Evolutionary conservation across 2,113 vertebrate genomes (phyloP), one percentile per base, ranked within the genome.

Genomic region (Orientallactaga bullata): DNA sequence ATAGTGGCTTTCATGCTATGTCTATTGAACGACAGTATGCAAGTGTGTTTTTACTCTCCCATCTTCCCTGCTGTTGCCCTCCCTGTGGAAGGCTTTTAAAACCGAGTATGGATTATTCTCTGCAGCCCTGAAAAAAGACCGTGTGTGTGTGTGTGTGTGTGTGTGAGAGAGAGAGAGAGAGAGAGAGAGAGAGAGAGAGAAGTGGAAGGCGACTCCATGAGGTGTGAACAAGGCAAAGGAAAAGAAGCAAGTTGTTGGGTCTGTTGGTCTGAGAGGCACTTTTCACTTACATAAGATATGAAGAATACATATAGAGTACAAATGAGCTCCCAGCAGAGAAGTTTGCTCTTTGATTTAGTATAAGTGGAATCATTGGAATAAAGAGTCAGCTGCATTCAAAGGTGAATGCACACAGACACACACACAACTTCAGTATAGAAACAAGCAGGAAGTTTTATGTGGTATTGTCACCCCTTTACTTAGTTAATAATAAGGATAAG

Each of bases 341-440:
- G 26, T 92, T 83, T 83, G 30, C 35, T 65, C 35, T 71, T 65
- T 82, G 42, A 37, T 89, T 39, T 80, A 61, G 77, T 83, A 93
- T 35, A 73, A 35, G 4, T 8, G 71, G 42, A 61, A 30, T 69
- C 88, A 32, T 1, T 51, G 30, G 7, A 42, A 76, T 26, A 77
- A 26, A 60, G 63, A 55, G 18, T 28, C 66, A 58, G 69, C 66
- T 71, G 73, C 85, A 88, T 74, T 79, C 47, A 60, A 71, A 71
- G 61, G 39, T 76, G 73, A 72, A 60, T 65, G 21, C 39, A 63
- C 74, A 47, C 24, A 76, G 24, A 76, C 5, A 58, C 28, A 79
- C n/a, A 60, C 20, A 78, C 12, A 55, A 72, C 65, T n/a, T 78
- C 37, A 83, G 58, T 2, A 24, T 15, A 78, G 39, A 85, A 24